phyloP scores from a whole-genome alignment of 53 echinoderm and acorn worm genomes.

The Pentamera pediparva region DNA sequence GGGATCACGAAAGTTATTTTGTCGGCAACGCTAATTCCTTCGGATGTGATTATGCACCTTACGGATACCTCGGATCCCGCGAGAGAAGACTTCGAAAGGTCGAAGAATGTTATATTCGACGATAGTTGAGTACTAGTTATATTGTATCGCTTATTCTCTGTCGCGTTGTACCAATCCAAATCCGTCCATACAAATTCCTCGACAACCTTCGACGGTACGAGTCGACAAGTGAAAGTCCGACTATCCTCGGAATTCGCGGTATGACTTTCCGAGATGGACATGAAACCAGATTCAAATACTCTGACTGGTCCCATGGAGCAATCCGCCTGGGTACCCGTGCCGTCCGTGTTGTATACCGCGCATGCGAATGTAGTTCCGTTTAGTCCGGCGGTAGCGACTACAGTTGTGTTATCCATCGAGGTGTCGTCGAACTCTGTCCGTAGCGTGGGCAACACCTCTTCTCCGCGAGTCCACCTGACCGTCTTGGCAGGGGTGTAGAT shows the following conservation, averaged over 20 bases:
- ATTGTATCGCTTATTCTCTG: no score
- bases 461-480: background rate
- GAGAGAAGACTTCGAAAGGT: no score
- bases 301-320: constrained; percentile 1
- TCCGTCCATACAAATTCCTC: background rate
- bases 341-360: background rate
- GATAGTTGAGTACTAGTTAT: no score
- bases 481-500: background rate
- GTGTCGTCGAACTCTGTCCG: background rate
- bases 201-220: background rate
- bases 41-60: no score
- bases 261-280: background rate
- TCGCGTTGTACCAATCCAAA: no score
- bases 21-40: no score
- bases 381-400: background rate
- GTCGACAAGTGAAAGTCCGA: background rate
- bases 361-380: constrained; percentile 11
- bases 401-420: background rate
- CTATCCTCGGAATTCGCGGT: background rate
- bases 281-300: background rate
- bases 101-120: no score
- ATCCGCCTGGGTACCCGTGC: background rate
- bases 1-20: no score
- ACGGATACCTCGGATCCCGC: no score
- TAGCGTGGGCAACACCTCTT: background rate